Evolutionary conservation across 2,888 invertebrate species (phyloP).

Genomic region (Hermodice carunculata): DNA sequence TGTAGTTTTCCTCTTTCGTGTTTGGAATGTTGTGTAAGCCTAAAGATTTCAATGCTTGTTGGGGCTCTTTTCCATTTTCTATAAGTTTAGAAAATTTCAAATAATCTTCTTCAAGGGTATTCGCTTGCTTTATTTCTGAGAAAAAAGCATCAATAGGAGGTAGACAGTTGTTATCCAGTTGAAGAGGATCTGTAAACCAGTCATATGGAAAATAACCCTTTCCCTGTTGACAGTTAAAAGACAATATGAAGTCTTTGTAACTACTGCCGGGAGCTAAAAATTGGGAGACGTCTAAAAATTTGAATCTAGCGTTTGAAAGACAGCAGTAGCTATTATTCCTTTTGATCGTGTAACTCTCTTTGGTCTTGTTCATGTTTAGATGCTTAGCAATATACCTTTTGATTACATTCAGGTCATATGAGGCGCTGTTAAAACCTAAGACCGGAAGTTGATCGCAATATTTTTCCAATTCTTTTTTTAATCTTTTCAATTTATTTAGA

Average conservation of each 20-base stretch:
- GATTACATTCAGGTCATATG: slow-evolving; percentile 3
- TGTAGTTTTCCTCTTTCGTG: not conserved
- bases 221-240: not conserved
- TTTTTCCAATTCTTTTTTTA: too few species aligned
- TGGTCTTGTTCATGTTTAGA: not conserved
- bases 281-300: not conserved
- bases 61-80: too few species aligned
- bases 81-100: too few species aligned
- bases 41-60: too few species aligned
- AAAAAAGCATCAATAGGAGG: slow-evolving; percentile 10
- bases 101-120: not conserved
- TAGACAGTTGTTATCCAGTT: not conserved
- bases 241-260: slow-evolving; percentile 1
- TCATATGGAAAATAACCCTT: slow-evolving; percentile 14
- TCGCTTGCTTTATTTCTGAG: not conserved
- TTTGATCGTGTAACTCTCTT: not conserved
- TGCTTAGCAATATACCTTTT: not conserved
- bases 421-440: too few species aligned
- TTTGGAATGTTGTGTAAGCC: too few species aligned
- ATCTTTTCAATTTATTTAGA: too few species aligned
- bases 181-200: not conserved
- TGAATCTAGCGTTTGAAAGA: not conserved
- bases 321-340: not conserved
- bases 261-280: slow-evolving; percentile 1
- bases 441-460: too few species aligned